Evolutionary conservation across 2,888 invertebrate genomes (phyloP).

Genomic region (Norana najaformis): DNA sequence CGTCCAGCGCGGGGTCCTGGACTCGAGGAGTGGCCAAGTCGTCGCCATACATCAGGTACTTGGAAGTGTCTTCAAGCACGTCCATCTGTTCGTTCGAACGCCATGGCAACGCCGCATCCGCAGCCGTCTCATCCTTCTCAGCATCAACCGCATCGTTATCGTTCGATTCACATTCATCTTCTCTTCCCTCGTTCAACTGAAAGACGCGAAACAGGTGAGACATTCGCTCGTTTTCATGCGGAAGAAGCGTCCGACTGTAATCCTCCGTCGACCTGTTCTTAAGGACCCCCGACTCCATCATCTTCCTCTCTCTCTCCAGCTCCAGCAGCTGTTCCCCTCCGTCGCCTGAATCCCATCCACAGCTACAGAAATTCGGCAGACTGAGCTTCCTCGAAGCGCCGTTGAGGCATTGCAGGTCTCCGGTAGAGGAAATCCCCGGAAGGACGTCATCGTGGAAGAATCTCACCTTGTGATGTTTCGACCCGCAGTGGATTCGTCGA

Average conservation of each 20-base stretch:
- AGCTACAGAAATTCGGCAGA: neutral
- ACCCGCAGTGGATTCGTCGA: neutral
- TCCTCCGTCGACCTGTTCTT: neutral
- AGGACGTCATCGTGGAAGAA: neutral
- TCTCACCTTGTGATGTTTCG: neutral
- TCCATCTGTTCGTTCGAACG: neutral
- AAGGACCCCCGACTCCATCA: neutral
- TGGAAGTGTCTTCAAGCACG: neutral
- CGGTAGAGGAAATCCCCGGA: neutral
- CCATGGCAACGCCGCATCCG: neutral
- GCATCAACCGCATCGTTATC: neutral
- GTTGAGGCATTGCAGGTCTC: neutral
- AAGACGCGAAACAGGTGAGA: neutral
- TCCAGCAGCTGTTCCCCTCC: neutral
- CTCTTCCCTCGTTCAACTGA: neutral
- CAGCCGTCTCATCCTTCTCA: neutral
- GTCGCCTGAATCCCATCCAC: neutral
- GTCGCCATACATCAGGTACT: neutral
- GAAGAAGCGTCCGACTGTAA: neutral
- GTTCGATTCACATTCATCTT: neutral
- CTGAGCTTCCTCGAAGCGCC: neutral
- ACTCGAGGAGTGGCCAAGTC: neutral
- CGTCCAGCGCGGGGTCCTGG: neutral
- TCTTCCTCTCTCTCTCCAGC: neutral
- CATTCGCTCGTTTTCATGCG: neutral